Base-by-base conservation (phyloP, 1,140 invertebrate genomes). In the Panulirus ornatus region DNA sequence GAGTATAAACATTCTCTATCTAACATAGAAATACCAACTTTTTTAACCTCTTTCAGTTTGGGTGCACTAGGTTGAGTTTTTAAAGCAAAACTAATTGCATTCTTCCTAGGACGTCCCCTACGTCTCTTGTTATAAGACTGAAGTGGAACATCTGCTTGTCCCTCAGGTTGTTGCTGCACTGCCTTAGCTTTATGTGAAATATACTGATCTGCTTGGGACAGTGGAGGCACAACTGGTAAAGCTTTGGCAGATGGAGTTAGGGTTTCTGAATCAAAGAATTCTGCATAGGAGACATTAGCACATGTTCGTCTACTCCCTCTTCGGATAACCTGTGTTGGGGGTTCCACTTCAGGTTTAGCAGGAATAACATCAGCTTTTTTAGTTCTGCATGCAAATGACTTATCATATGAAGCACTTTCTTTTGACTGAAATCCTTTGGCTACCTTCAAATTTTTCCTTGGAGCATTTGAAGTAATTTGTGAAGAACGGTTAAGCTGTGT, bases 211-310 rank as follows among this genome's bases (percentile, higher is more conserved):
- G 27, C n/a, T 5, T 30, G 47, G 30, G 76, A 34, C 11, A 8
- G 6, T 0, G 51, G 76, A 30, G 76, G 3, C 22, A 58, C 34
- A 2, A 70, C 5, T 14, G 66, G 38, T 30, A 63, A 2, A 27
- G 47, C 19, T 27, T 66, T 79, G 16, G 44, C 36, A 11, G 54
- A 40, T 27, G 76, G 51, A 42, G 85, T 47, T 30, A 40, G 38
- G 63, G 75, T 19, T 36, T 87, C 85, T 27, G 54, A 27, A 34
- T 87, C 85, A 87, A 87, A 87, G 51, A 71, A 84, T 9, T 84
- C 47, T 40, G 83, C 40, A 51, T 84, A 84, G 5, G 83, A 84
- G 27, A 84, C 83, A 73, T 84, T 84, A 8, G 83, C 70, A 71
- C 83, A 66, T 8, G 58, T 27, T 66, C 58, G 58, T 66, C 58